These are phyloP conservation scores for Propithecus deckenii DNA, from an alignment of 2,797 vertebrate species.

Conservation along the genomic window DNA sequence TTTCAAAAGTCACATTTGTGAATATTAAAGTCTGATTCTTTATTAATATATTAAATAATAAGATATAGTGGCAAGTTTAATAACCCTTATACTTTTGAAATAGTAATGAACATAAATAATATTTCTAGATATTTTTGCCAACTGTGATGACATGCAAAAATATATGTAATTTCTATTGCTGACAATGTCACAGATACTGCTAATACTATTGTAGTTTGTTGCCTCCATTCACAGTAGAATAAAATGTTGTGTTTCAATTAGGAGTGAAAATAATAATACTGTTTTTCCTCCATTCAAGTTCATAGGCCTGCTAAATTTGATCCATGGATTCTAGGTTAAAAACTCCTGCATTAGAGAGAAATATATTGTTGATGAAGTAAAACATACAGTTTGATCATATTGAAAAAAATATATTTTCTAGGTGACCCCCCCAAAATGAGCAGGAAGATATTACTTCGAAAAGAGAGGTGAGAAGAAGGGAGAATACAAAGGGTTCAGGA, in stretches of 20 bases:
- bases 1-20: neutral
- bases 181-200: neutral
- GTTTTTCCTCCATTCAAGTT: neutral
- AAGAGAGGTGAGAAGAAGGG: neutral
- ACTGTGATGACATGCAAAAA: neutral
- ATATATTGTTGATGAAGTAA: neutral
- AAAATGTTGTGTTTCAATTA: neutral
- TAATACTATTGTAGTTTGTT: neutral
- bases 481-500: neutral
- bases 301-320: neutral
- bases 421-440: neutral
- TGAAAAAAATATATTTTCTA: neutral
- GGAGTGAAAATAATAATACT: neutral
- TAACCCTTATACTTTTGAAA: neutral
- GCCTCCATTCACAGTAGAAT: neutral
- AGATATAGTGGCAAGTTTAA: neutral
- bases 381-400: neutral
- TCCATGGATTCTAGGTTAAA: neutral
- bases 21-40: neutral
- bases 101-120: neutral
- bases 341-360: neutral
- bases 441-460: neutral
- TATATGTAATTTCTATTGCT: neutral
- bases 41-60: neutral
- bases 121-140: slow-evolving; percentile 9